Evolutionary conservation across 1,140 invertebrate species (phyloP).

Genomic region (Drosophila ercepeae): DNA sequence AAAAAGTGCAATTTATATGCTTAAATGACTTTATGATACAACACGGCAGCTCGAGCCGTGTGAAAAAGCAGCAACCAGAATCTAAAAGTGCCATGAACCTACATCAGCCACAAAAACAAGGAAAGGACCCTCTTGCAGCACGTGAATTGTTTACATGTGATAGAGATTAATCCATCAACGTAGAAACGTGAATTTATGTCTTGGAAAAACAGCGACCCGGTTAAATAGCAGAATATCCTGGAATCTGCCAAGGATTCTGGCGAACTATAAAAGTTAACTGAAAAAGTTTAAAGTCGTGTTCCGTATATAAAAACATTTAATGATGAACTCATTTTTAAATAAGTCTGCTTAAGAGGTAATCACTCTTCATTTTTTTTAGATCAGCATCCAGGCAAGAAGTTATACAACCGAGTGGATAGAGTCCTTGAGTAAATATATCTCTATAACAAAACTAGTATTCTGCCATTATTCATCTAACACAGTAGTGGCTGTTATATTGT

Average conservation of each 20-base stretch:
- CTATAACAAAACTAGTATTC: no score
- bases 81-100: constrained; percentile 23
- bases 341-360: no score
- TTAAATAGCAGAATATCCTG: constrained; percentile 5
- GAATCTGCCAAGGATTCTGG: constrained; percentile 12
- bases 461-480: no score
- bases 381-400: no score
- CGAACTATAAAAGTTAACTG: neutral
- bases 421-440: no score
- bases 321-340: neutral
- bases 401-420: no score
- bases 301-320: neutral
- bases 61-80: constrained; percentile 27
- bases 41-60: constrained; percentile 12
- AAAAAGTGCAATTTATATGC: constrained; percentile 81
- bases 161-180: constrained; percentile 70
- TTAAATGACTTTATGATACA: constrained; percentile 80
- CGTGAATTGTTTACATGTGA: constrained; percentile 60
- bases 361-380: neutral
- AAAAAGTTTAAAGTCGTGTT: no score
- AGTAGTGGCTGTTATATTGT: no score
- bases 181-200: constrained; percentile 12
- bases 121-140: constrained; percentile 19
- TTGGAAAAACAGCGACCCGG: neutral
- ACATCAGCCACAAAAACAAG: constrained; percentile 23